Percentiles rank a stretch among this genome's conserved stretches.
Evolutionary conservation across 2,888 invertebrate species (phyloP).

Genomic region (Coelinius sp.): DNA sequence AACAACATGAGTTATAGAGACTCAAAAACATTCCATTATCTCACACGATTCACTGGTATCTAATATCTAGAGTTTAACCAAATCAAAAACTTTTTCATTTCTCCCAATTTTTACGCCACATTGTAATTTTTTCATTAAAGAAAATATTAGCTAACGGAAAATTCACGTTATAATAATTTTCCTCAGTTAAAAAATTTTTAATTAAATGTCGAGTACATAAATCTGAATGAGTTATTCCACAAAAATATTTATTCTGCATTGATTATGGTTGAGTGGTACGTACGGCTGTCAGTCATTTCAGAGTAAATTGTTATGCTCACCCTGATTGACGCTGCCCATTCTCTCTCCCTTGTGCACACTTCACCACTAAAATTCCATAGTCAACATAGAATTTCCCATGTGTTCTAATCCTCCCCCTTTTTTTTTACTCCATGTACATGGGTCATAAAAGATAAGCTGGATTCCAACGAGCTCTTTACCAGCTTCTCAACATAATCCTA

Average conservation of each 20-base stretch:
- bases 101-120: no score
- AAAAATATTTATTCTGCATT: conserved; percentile 32
- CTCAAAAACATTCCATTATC: no score
- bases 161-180: not conserved
- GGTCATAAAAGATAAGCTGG: conserved; percentile 9
- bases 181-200: not conserved
- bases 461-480: not conserved
- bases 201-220: conserved; percentile 7
- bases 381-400: not conserved
- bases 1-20: no score
- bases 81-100: no score
- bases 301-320: conserved; percentile 55
- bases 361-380: not conserved
- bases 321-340: conserved; percentile 54
- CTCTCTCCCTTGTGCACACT: not conserved
- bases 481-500: not conserved
- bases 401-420: not conserved
- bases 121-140: no score
- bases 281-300: conserved; percentile 39
- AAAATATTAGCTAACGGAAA: no score
- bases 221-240: conserved; percentile 25
- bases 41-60: no score
- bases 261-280: conserved; percentile 34
- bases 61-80: no score
- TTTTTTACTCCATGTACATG: not conserved